Evolutionary conservation across 2,888 invertebrate genomes (phyloP).

Genomic region (Netelia melanura): DNA sequence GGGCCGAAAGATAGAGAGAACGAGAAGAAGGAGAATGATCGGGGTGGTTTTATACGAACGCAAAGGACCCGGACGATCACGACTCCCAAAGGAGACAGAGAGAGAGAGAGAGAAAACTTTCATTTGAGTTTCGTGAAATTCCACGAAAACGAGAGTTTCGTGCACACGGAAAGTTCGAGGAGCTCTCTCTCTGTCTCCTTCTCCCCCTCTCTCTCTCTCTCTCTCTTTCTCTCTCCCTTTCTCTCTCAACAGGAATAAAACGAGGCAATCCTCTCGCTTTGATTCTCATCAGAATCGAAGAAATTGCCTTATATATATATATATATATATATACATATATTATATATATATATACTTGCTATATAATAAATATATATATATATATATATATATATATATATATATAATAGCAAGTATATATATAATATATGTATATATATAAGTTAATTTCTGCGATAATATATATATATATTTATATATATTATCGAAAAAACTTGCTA

Average conservation of each 20-base stretch:
- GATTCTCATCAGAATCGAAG: background rate
- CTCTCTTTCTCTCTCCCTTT: too few species aligned
- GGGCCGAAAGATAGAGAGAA: background rate
- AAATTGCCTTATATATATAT: background rate
- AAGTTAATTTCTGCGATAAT: too few species aligned
- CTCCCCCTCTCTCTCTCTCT: too few species aligned
- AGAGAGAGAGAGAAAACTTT: background rate
- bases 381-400: too few species aligned
- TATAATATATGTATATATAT: too few species aligned
- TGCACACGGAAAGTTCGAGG: slow-evolving; percentile 3
- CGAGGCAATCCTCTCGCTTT: slow-evolving; percentile 19
- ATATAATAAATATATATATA: too few species aligned
- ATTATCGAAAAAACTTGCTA: too few species aligned
- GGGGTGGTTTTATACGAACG: background rate
- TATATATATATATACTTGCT: too few species aligned
- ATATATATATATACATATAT: too few species aligned
- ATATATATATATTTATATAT: too few species aligned
- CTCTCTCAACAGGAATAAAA: slow-evolving; percentile 15
- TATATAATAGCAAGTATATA: too few species aligned
- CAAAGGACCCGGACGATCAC: background rate
- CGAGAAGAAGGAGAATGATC: background rate
- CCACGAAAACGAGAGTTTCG: slow-evolving; percentile 37
- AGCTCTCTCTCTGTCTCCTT: too few species aligned
- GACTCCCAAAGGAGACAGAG: background rate
- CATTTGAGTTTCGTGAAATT: slow-evolving; percentile 36